Base-by-base conservation (phyloP, 2,888 invertebrate genomes). In the Caenorhabditis wallacei region DNA sequence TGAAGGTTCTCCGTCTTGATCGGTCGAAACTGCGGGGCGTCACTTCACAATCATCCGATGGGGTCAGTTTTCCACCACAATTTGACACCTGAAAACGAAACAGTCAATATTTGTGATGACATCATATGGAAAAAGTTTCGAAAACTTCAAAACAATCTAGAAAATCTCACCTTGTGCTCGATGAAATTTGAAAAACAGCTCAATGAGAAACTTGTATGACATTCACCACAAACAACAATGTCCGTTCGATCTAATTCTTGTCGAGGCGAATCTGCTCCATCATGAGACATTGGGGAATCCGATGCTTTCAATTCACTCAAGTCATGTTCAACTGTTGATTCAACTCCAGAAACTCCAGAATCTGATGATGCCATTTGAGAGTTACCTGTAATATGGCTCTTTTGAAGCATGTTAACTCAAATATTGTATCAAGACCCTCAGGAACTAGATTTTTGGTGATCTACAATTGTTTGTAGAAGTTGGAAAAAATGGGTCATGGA, bases 341-440 rank as follows among this genome's bases (percentile, higher is more conserved):
- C 91, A 59, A 91, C 89, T 22, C 91, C 91, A 72, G 90, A 90
- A 82, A 91, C 89, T 22, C 91, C 91, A 72, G 90, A 90, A 84
- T 91, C 91, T 16, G 91, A 91, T n/a, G 91, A 90, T 37, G 90
- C 88, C 90, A 91, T 89, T 63, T 90, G 90, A 20, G 86, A 84
- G 48, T 84, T 85, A 66, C 84, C 85, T 87, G 85, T 16, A 84
- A 78, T n/a, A 75, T 51, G 11, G n/a, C 35, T 16, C 48, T 51
- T 51, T 37, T 35, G 20, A 18, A 37, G 37, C 43, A 61, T 61
- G 43, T 22, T 24, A 72, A 63, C 64, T 74, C 74, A 74, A 74
- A 66, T 56, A 66, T 57, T 74, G 74, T 24, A 18, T 48, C 20
- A 8, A 18, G n/a, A 22, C 24, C 56, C n/a, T 26, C 59, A 22